Conservation (phyloP, 2,888 invertebrate genomes). For the Anoplius nigerrimus region DNA sequence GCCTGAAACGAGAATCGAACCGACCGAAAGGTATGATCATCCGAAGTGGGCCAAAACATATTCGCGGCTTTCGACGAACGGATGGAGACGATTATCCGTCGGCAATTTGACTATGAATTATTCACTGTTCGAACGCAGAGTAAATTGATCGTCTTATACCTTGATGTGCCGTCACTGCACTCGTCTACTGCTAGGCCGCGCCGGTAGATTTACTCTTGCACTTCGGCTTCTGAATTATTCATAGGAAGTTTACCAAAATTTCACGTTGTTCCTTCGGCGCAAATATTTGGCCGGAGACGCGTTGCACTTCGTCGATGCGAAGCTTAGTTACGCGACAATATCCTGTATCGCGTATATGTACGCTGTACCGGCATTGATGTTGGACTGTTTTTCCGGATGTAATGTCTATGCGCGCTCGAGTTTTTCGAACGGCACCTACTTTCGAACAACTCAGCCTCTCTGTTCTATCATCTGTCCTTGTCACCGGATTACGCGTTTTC, state of each 20-base stretch:
- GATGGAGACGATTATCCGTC: background rate
- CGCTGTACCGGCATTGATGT: no score
- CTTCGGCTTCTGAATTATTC: background rate
- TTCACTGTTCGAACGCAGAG: background rate
- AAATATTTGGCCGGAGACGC: background rate
- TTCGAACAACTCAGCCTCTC: no score
- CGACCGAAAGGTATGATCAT: background rate
- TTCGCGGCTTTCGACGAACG: background rate
- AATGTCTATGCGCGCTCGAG: no score
- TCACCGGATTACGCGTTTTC: no score
- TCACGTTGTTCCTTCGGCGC: background rate
- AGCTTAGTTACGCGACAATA: no score
- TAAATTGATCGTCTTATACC: constrained; percentile 1
- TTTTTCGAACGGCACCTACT: no score
- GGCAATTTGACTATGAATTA: background rate
- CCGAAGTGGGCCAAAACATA: background rate
- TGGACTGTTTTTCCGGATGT: no score
- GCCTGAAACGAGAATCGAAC: background rate
- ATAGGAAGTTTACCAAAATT: background rate
- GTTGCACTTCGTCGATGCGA: no score
- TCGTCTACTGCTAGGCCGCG: background rate
- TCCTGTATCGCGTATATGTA: no score
- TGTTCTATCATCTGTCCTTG: no score
- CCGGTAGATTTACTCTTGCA: background rate
- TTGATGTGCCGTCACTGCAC: background rate